Percentiles rank a stretch among this genome's conserved stretches.
These are phyloP conservation scores for Patella caerulea DNA, from an alignment of 2,888 invertebrate genomes.

Conservation along the genomic window DNA sequence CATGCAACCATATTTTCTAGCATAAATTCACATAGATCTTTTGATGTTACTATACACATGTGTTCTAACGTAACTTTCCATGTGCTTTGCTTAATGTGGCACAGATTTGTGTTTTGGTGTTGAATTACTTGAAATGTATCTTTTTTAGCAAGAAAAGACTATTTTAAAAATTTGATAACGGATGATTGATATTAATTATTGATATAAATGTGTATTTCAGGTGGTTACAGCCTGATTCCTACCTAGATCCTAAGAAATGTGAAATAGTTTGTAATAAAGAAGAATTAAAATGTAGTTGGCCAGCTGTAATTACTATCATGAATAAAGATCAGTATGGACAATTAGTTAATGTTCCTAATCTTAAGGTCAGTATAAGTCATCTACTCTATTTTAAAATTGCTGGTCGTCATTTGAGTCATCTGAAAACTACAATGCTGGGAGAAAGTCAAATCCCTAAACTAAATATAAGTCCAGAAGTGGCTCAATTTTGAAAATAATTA, in stretches of 20 bases:
- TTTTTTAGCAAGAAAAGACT: background rate
- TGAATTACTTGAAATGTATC: too few relatives aligned
- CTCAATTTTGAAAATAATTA: too few relatives aligned
- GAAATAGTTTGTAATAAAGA: slow-evolving; percentile 83
- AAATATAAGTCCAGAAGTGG: too few relatives aligned
- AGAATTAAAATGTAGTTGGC: slow-evolving; percentile 83
- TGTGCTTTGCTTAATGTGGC: too few relatives aligned
- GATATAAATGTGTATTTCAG: slow-evolving; percentile 66
- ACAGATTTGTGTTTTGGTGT: too few relatives aligned
- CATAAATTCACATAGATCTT: too few relatives aligned
- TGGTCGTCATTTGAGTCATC: too few relatives aligned
- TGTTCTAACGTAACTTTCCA: too few relatives aligned
- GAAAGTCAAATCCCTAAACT: too few relatives aligned
- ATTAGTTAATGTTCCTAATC: slow-evolving; percentile 85
- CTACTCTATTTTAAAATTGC: background rate
- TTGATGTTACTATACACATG: too few relatives aligned
- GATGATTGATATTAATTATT: background rate
- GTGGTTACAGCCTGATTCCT: slow-evolving; percentile 94
- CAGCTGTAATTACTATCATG: slow-evolving; percentile 84
- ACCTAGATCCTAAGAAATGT: slow-evolving; percentile 89
- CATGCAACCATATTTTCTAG: too few relatives aligned
- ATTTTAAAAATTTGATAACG: background rate
- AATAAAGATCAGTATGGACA: slow-evolving; percentile 94
- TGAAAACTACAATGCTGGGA: too few relatives aligned
- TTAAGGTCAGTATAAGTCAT: slow-evolving; percentile 77